Conservation (phyloP, 2,888 invertebrate genomes). For the Andricus curvator region DNA sequence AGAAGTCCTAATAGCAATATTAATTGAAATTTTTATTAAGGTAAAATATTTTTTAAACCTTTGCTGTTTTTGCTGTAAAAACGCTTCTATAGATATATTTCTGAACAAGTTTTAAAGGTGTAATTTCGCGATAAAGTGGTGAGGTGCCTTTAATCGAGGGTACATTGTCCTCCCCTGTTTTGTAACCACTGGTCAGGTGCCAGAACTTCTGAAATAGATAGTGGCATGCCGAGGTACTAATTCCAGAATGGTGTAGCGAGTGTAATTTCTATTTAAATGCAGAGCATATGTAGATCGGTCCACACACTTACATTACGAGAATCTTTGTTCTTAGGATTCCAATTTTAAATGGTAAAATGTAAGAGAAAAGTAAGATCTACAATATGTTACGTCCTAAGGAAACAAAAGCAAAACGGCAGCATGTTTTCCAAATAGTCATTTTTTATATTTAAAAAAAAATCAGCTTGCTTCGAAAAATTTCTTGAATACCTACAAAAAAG, state of each 20-base stretch:
- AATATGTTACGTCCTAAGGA: too few species aligned
- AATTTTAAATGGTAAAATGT: not conserved
- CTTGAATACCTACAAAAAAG: too few species aligned
- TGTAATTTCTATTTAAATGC: constrained; percentile 13
- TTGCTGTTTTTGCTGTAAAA: not conserved
- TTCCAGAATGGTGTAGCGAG: not conserved
- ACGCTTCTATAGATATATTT: not conserved
- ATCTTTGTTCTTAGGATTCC: not conserved
- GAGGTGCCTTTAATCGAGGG: not conserved
- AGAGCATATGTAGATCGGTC: constrained; percentile 1
- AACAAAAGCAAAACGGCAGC: too few species aligned
- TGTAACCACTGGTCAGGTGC: constrained; percentile 27
- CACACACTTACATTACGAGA: not conserved
- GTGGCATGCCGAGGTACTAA: not conserved
- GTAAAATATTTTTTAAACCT: too few species aligned
- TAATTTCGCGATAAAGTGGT: not conserved
- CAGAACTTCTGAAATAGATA: constrained; percentile 30
- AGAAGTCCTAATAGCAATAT: too few species aligned
- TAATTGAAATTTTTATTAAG: too few species aligned
- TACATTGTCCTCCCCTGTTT: constrained; percentile 25
- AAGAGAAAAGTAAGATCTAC: not conserved
- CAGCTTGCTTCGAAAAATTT: too few species aligned
- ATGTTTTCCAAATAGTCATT: too few species aligned
- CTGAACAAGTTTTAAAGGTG: too few species aligned
- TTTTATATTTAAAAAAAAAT: too few species aligned